Percentiles rank a stretch among this genome's conserved stretches.
These are phyloP conservation scores for Orius insidiosus DNA, from an alignment of 1,140 invertebrate species.

Conservation along the genomic window DNA sequence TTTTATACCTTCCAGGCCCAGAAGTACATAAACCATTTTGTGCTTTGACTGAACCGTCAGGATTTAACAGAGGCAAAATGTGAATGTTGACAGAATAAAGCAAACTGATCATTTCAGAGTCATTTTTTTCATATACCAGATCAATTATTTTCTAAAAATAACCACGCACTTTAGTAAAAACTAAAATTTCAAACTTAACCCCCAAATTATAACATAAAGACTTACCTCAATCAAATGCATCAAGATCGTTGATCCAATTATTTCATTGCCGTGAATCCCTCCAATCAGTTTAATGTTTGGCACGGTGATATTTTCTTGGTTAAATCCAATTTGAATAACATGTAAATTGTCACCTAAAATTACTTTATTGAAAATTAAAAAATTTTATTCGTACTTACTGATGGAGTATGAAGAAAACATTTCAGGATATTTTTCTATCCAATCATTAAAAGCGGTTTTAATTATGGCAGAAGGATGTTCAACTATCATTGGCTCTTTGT, in stretches of 20 bases:
- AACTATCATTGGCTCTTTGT: too few relatives aligned
- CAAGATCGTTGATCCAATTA: conserved; percentile 70
- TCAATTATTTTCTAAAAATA: not conserved
- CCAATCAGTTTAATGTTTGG: conserved; percentile 83
- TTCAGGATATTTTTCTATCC: too few relatives aligned
- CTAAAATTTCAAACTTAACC: too few relatives aligned
- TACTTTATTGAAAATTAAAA: too few relatives aligned
- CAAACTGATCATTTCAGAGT: conserved; percentile 65
- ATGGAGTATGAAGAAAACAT: too few relatives aligned
- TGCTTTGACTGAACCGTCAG: conserved; percentile 74
- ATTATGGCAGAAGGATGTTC: too few relatives aligned
- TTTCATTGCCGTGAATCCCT: conserved; percentile 83
- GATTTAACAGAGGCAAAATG: conserved; percentile 83
- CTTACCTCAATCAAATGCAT: conserved; percentile 66
- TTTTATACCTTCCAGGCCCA: conserved; percentile 4
- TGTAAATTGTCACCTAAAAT: too few relatives aligned
- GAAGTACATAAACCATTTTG: conserved; percentile 56
- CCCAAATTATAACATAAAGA: conserved; percentile 1
- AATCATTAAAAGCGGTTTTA: too few relatives aligned
- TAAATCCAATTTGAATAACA: too few relatives aligned
- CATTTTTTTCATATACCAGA: conserved; percentile 21
- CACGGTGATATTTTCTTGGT: not conserved
- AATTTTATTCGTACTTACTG: too few relatives aligned
- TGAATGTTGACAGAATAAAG: conserved; percentile 80
- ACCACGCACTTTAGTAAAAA: not conserved